Evolutionary conservation across 2,888 invertebrate genomes (phyloP), one percentile per base, ranked within the genome.

Genomic region (Meteorus cinctellus): DNA sequence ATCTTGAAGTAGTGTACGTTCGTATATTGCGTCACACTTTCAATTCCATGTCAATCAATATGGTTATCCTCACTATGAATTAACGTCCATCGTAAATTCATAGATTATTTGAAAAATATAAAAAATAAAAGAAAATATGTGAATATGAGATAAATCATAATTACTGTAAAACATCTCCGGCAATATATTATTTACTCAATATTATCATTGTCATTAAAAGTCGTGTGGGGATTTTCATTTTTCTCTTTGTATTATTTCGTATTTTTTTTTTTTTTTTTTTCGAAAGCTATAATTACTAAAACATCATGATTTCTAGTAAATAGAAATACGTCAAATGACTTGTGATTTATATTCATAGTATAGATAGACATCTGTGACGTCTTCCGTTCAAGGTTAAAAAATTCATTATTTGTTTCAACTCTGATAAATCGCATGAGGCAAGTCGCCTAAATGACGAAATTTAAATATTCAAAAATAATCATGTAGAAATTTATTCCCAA

Each of bases 291-390:
- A 19, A 55, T 55, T 55, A 48, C n/a, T 16, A 1, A n/a, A n/a
- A 16, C 24, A 19, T 55, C 5, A 55, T 55, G 19, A 55, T 55
- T 55, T 24, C 8, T 19, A 55, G 24, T 48, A 24, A 19, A 55
- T 19, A 19, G 4, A 55, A 24, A 55, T 19, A 55, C 55, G 19
- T 24, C 55, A 55, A 19, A 41, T 34, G 19, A 41, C 55, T 66
- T 12, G 34, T 69, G 34, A 69, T 27, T 69, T 5, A 14, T 16
- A 69, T 69, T 48, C 31, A 41, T 41, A 36, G 14, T 19, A 19
- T 59, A 2, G 41, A 41, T 12, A 12, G 8, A 41, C 8, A 41
- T 60, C 24, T n/a, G 14, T 60, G 1, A 60, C 10, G 59, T 60
- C 24, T 27, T 59, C 0, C 14, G 24, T 55, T 55, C 55, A 55